Base-by-base conservation (phyloP, 2,113 vertebrate genomes). In the Cromileptes altivelis region DNA sequence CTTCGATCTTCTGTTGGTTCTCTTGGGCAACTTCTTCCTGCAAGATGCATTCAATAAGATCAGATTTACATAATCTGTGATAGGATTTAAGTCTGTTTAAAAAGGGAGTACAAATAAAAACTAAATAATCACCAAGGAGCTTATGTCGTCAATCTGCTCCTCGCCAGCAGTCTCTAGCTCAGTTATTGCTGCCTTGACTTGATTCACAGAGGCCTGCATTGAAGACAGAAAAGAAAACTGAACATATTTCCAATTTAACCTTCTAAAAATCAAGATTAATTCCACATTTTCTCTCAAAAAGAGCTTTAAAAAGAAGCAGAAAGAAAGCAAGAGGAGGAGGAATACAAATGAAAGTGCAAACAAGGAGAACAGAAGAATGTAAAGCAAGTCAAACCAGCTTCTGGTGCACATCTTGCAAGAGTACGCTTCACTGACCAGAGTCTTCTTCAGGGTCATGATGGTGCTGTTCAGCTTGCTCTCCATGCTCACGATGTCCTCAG, bases 1-100 rank as follows among this genome's bases (percentile, higher is more conserved):
- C 62, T 55, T 87, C 70, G 0, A 87, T 75, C 52, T 81, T 90
- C 77, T 85, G 82, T 13, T 27, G 65, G 78, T 81, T 88, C 71
- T 92, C 90, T 33, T 64, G 58, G 8, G 80, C 67, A 4, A 78
- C 86, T 13, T 89, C 90, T 49, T 89, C 85, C 90, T 92, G 77
- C 33, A 79, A 49, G 23, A 53, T 13, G 42, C 0, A 61, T 56
- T 3, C 53, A 15, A 45, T 70, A 18, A 62, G 19, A 33, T 63
- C 15, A 58, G 42, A 52, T 11, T 27, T 19, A 23, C 4, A 58
- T 10, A 14, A 61, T 37, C 18, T 1, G 4, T 7, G 13, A 0
- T 2, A 8, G 3, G 52, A 0, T 1, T 5, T 21, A 13, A 40
- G 21, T 84, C 49, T 78, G 65, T 37, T 47, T 9, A 9, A 0